These are phyloP conservation scores for Drosophila phalerata DNA, from an alignment of 2,888 invertebrate genomes.

Conservation along the genomic window DNA sequence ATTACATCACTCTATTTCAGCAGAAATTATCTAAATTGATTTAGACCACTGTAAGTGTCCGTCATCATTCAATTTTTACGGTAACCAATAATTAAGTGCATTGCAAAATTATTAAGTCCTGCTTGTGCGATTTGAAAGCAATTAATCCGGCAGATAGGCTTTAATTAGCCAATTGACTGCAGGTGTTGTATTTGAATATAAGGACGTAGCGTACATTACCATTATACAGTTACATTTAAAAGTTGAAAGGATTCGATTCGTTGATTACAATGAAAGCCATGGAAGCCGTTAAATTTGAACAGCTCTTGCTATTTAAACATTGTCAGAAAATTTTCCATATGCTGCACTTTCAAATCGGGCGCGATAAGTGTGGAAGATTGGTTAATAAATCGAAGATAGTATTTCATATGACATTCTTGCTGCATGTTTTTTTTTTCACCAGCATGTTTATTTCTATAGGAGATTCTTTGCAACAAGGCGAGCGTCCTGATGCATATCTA, in stretches of 20 bases:
- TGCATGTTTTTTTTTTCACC: conserved; percentile 13
- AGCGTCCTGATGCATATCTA: conserved; percentile 18
- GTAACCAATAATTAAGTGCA: conserved; percentile 31
- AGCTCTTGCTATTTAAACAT: conserved; percentile 36
- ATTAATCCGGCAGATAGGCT: conserved; percentile 14
- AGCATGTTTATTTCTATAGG: conserved; percentile 19
- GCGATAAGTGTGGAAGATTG: conserved; percentile 45
- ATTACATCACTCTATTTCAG: not conserved
- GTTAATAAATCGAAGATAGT: conserved; percentile 2
- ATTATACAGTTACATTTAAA: conserved; percentile 9
- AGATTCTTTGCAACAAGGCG: not conserved
- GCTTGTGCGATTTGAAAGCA: conserved; percentile 9
- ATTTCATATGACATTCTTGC: conserved; percentile 8
- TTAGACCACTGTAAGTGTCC: not conserved
- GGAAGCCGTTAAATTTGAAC: conserved; percentile 49
- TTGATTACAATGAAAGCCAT: not conserved
- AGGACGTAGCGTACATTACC: not conserved
- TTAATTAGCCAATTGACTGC: conserved; percentile 32
- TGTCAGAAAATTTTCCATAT: conserved; percentile 22
- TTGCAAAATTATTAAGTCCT: conserved; percentile 20
- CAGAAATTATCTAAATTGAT: not conserved
- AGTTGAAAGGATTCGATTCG: conserved; percentile 1
- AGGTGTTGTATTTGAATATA: conserved; percentile 29
- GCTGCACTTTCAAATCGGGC: conserved; percentile 40
- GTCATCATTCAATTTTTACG: conserved; percentile 1